Percentiles rank a stretch among this genome's conserved stretches.
Evolutionary conservation across 2,888 invertebrate species (phyloP).

Genomic region (Dugesia japonica): DNA sequence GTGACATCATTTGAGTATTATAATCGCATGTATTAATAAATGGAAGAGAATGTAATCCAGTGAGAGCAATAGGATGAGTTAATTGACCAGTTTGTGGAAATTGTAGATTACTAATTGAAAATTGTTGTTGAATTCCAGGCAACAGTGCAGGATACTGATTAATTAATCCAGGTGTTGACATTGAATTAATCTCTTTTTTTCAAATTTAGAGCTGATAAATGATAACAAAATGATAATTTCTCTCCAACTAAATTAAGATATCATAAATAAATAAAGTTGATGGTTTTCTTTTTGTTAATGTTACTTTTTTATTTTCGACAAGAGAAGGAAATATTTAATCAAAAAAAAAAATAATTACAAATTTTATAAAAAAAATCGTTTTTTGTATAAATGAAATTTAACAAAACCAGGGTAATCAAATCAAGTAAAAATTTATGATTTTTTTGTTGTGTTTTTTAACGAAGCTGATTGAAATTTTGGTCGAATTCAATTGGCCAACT

Average conservation of each 20-base stretch:
- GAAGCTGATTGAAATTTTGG: not conserved
- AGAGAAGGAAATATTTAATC: too few relatives aligned
- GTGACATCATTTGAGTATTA: not conserved
- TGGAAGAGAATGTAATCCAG: not conserved
- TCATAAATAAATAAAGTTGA: too few relatives aligned
- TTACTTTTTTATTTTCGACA: too few relatives aligned
- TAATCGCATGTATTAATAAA: not conserved
- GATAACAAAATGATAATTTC: too few relatives aligned
- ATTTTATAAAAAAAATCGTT: too few relatives aligned
- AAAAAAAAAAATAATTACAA: too few relatives aligned
- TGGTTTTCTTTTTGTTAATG: too few relatives aligned
- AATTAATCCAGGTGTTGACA: not conserved
- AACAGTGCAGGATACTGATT: not conserved
- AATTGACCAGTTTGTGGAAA: not conserved
- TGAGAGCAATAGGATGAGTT: not conserved
- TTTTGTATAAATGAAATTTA: not conserved
- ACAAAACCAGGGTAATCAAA: not conserved
- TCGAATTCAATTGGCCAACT: conserved; percentile 7
- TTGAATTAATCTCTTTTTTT: not conserved
- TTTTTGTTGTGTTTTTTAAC: not conserved
- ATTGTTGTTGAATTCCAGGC: not conserved
- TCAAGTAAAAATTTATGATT: not conserved
- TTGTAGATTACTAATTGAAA: not conserved
- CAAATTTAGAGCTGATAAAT: too few relatives aligned
- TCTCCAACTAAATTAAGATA: too few relatives aligned